phyloP scores from a whole-genome alignment of 2,113 vertebrate species.

The Silurus meridionalis region DNA sequence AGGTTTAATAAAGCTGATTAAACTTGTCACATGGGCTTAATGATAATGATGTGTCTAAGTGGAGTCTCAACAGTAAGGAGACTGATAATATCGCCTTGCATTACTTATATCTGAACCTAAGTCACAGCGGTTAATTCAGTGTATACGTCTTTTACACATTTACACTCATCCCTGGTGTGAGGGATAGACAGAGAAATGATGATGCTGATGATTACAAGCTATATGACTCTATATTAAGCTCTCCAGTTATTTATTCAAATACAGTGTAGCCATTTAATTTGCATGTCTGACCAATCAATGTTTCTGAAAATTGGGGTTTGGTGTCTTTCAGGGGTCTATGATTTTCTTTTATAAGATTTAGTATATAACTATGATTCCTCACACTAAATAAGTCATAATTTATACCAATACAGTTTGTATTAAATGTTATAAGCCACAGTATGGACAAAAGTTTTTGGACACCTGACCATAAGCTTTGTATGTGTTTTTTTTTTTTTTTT shows the following conservation, averaged over 20 bases:
- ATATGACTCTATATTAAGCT: background rate
- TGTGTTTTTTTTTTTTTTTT: too few species aligned
- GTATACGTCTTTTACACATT: slow-evolving; percentile 6
- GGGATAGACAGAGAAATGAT: background rate
- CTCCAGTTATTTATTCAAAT: background rate
- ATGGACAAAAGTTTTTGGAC: too few species aligned
- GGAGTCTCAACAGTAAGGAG: slow-evolving; percentile 15
- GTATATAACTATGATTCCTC: too few species aligned
- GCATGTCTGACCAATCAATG: slow-evolving; percentile 22
- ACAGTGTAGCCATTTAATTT: slow-evolving; percentile 1
- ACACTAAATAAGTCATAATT: too few species aligned
- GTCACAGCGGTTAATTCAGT: background rate
- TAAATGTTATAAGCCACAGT: too few species aligned
- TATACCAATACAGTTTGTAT: too few species aligned
- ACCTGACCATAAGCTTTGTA: too few species aligned
- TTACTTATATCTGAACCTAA: slow-evolving; percentile 14
- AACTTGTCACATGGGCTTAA: background rate
- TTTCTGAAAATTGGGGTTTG: background rate
- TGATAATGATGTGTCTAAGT: slow-evolving; percentile 5
- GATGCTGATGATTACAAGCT: background rate
- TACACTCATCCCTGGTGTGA: background rate
- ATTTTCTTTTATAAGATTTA: too few species aligned
- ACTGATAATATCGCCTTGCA: slow-evolving; percentile 12
- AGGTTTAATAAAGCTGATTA: slow-evolving; percentile 24
- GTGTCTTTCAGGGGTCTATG: background rate